Evolutionary conservation across 2,113 vertebrate genomes (phyloP).

Genomic region (Onychostruthus taczanowskii): DNA sequence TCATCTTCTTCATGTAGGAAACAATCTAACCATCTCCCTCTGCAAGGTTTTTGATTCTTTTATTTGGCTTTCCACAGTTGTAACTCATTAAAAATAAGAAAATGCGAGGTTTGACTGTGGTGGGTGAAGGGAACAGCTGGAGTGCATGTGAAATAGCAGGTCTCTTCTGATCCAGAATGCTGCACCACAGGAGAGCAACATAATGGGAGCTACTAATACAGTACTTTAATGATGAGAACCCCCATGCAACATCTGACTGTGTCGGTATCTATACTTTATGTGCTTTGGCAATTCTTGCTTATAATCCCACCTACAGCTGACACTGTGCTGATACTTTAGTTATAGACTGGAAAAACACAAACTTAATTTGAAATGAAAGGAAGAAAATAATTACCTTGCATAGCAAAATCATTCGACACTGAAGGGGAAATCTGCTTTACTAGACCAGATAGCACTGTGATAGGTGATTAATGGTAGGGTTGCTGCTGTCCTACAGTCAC

Average conservation of each 20-base stretch:
- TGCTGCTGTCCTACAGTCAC: neutral
- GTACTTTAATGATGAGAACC: neutral
- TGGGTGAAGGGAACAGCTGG: slow-evolving; percentile 44
- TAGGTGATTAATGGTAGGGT: neutral
- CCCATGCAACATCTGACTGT: neutral
- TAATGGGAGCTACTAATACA: slow-evolving; percentile 11
- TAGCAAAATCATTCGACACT: neutral
- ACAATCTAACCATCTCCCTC: neutral
- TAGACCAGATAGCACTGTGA: neutral
- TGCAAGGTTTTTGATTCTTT: neutral
- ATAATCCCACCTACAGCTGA: neutral
- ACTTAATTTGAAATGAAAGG: neutral
- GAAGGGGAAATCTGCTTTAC: neutral
- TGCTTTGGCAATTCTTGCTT: neutral
- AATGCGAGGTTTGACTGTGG: neutral
- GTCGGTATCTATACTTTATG: neutral
- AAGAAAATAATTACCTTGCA: neutral
- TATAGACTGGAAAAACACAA: neutral
- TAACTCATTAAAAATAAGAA: slow-evolving; percentile 31
- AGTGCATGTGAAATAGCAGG: neutral
- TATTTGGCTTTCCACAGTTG: neutral
- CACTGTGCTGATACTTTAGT: neutral
- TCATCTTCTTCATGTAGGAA: neutral
- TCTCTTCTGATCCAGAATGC: slow-evolving; percentile 41
- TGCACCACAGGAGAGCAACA: neutral